Conservation (phyloP, 1,140 invertebrate species). For the Geopemphigus sp. region DNA sequence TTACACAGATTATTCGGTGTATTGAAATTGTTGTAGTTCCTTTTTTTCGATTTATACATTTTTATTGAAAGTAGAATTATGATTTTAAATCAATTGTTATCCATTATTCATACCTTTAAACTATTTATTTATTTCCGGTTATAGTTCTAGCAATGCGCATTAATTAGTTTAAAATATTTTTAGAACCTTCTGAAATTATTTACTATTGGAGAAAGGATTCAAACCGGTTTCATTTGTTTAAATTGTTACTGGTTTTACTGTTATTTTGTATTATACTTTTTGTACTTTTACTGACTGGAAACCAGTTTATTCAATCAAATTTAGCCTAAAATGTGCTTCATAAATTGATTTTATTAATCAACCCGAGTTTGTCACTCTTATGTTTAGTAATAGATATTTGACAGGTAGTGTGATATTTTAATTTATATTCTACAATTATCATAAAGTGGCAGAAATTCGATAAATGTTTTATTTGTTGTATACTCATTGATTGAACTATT, state of each 20-base stretch:
- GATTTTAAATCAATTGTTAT: too few species aligned
- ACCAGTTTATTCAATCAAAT: constrained; percentile 25
- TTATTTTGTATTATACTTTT: constrained; percentile 32
- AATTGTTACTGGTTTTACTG: constrained; percentile 25
- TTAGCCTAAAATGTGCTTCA: neutral
- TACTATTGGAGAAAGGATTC: neutral
- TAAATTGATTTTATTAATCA: neutral
- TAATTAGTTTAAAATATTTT: constrained; percentile 35
- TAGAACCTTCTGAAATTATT: neutral
- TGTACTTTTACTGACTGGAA: constrained; percentile 22
- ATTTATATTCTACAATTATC: neutral
- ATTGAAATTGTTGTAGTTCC: neutral
- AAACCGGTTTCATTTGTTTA: constrained; percentile 39
- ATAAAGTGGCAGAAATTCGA: too few species aligned
- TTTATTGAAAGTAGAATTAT: neutral
- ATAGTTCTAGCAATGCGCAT: neutral
- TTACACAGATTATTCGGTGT: neutral
- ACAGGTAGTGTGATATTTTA: neutral
- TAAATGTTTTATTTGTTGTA: neutral
- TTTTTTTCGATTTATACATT: too few species aligned
- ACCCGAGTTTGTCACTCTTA: too few species aligned
- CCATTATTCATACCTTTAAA: neutral
- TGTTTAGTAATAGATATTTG: too few species aligned
- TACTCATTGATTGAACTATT: constrained; percentile 5
- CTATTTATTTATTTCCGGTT: neutral